Conservation (phyloP, 2,888 invertebrate species). For the Pseudococcus jackbeardsleyi region DNA sequence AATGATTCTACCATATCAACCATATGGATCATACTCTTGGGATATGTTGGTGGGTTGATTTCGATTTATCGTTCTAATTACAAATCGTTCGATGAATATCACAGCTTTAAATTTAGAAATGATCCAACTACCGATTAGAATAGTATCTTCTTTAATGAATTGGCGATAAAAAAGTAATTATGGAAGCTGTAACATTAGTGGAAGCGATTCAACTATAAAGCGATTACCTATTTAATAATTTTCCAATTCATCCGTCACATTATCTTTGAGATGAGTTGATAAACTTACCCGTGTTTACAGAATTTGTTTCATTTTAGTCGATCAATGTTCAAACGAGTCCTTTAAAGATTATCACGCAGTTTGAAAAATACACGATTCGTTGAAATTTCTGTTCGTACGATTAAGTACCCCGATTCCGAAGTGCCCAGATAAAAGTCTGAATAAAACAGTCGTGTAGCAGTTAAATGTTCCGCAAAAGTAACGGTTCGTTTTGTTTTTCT, state of each 20-base stretch:
- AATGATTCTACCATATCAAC: too few species aligned
- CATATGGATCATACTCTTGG: background rate
- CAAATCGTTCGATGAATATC: background rate
- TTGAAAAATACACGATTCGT: conserved; percentile 28
- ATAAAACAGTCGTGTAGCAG: background rate
- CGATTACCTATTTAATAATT: conserved; percentile 6
- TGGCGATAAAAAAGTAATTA: conserved; percentile 47
- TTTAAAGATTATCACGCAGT: conserved; percentile 4
- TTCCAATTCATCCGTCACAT: background rate
- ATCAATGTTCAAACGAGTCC: background rate
- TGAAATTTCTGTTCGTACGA: conserved; percentile 21
- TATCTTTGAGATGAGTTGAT: conserved; percentile 27
- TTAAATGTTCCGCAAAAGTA: conserved; percentile 22
- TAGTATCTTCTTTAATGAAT: background rate
- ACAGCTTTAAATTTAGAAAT: conserved; percentile 39
- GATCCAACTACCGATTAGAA: conserved; percentile 3
- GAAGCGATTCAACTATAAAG: conserved; percentile 6
- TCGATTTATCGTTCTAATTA: background rate
- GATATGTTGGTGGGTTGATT: too few species aligned
- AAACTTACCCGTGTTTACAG: conserved; percentile 17
- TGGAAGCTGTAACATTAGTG: conserved; percentile 6
- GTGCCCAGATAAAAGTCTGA: background rate
- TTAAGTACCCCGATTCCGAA: background rate
- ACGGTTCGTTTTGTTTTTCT: conserved; percentile 30
- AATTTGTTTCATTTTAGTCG: conserved; percentile 1